Base-by-base conservation (phyloP, 2,113 vertebrate genomes). In the Hymenochirus boettgeri region DNA sequence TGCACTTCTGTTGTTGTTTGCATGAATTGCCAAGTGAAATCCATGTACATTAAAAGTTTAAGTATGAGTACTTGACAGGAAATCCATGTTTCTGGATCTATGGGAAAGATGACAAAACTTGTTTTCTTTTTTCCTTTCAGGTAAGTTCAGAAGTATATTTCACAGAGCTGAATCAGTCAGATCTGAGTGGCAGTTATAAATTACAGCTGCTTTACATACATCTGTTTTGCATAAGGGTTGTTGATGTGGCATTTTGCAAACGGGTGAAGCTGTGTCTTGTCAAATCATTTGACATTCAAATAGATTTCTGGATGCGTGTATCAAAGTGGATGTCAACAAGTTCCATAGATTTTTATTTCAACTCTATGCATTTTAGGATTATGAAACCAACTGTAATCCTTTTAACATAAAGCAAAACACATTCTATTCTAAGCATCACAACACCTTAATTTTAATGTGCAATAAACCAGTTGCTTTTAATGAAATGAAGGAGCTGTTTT, bases 251-350 rank as follows among this genome's bases (percentile, higher is more conserved):
- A 66, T 55, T 52, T 66, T 58, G 31, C 23, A 58, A 66, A 22
- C 21, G 51, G 46, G 29, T 19, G 58, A 35, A 66, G 6, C 55
- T 37, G 45, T 18, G 57, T 27, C 17, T 56, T 13, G 39, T 65
- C 23, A n/a, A 25, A 42, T 35, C 25, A 51, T 66, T 57, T 58
- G 42, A 58, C 55, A 66, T 47, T 21, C 63, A 66, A 66, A 66
- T 57, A 39, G 19, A 37, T 39, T 57, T 57, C 55, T 47, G 47
- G 46, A 10, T 51, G 33, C n/a, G 17, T 64, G 42, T 55, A 45
- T 55, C 31, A 53, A 18, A 61, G 24, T 3, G 4, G 13, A 21
- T 62, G 48, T 42, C 17, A 63, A 50, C 33, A 25, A 25, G 18
- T 52, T n/a, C 47, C 21, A 23, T 24, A 9, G 8, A 22, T n/a